phyloP scores from a whole-genome alignment of 2,797 vertebrate genomes.

The Sarcoramphus papa region DNA sequence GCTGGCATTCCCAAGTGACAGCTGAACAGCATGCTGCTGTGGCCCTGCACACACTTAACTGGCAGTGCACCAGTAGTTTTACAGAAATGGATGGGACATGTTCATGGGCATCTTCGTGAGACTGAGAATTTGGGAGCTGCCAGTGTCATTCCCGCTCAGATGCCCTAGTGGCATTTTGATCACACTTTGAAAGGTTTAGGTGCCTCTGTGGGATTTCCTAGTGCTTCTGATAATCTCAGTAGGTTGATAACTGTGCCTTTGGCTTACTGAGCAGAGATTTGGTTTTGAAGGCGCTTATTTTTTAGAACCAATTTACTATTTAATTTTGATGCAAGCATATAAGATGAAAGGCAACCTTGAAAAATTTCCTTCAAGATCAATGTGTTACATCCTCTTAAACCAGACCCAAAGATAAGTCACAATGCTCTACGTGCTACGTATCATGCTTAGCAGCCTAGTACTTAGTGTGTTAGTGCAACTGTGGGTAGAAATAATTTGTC shows the following conservation, averaged over 20 bases:
- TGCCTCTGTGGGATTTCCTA: not conserved
- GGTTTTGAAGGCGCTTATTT: not conserved
- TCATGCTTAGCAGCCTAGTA: not conserved
- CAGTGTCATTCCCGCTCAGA: not conserved
- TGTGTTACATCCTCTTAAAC: not conserved
- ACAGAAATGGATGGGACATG: not conserved
- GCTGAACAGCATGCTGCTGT: not conserved
- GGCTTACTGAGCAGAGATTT: not conserved
- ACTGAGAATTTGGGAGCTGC: not conserved
- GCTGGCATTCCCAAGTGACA: not conserved
- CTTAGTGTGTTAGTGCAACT: not conserved
- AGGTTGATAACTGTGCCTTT: not conserved
- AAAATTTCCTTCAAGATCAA: not conserved
- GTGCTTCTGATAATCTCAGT: not conserved
- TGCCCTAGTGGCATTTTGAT: not conserved
- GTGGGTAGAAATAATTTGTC: not conserved
- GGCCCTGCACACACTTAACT: not conserved
- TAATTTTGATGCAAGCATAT: not conserved
- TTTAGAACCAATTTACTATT: not conserved
- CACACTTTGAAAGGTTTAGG: not conserved
- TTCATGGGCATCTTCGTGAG: not conserved
- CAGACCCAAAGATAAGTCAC: not conserved
- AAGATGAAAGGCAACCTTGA: not conserved
- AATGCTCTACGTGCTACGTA: rapidly evolving
- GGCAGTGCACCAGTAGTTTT: not conserved